Conservation (phyloP, 2,888 invertebrate species). For the Eupithecia tripunctaria region DNA sequence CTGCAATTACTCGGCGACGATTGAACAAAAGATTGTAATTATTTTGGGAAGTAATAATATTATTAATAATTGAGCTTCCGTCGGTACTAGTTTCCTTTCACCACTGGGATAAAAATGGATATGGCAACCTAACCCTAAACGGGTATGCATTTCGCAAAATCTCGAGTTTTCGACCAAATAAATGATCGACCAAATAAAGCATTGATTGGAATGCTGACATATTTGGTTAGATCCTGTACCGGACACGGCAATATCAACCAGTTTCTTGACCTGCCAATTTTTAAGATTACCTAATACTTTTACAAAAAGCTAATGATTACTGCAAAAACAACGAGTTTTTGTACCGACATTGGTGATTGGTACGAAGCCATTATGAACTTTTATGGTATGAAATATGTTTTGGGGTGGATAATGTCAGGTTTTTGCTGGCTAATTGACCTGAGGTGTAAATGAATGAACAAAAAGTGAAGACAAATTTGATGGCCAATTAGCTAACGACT, state of each 20-base stretch:
- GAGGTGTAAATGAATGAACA: conserved; percentile 42
- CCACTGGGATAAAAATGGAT: neutral
- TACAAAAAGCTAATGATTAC: conserved; percentile 55
- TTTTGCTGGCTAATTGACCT: conserved; percentile 45
- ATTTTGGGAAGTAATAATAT: neutral
- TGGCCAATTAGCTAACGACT: conserved; percentile 38
- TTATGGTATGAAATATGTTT: conserved; percentile 44
- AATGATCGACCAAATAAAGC: conserved; percentile 48
- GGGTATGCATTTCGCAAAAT: conserved; percentile 2
- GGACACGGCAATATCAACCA: conserved; percentile 62
- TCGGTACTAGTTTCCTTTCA: neutral
- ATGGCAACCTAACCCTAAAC: neutral
- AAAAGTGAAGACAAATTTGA: conserved; percentile 37
- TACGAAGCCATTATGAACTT: conserved; percentile 43
- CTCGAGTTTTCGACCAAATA: conserved; percentile 40
- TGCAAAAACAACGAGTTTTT: conserved; percentile 53
- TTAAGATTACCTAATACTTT: conserved; percentile 53
- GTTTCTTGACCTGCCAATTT: conserved; percentile 65
- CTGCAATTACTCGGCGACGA: conserved; percentile 18
- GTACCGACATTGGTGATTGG: conserved; percentile 41
- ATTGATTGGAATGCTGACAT: conserved; percentile 39
- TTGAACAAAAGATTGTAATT: conserved; percentile 6
- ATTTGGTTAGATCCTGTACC: conserved; percentile 60
- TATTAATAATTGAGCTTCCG: conserved; percentile 7
- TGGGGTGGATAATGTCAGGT: conserved; percentile 42